Evolutionary conservation across 1,140 invertebrate genomes (phyloP).

Genomic region (Tetranychus urticae): DNA sequence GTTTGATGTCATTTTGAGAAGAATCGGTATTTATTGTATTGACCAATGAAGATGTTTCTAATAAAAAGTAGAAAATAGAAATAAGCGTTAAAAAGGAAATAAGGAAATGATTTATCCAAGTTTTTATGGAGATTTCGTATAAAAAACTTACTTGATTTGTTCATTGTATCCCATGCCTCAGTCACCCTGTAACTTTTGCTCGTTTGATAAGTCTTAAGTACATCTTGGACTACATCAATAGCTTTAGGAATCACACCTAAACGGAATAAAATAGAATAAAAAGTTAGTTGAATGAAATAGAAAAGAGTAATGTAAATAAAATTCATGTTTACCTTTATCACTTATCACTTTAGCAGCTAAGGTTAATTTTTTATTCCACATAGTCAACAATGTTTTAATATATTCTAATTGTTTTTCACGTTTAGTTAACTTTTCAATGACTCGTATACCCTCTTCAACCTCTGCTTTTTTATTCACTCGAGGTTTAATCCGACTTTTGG

Average conservation of each 20-base stretch:
- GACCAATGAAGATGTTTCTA: not conserved
- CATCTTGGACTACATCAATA: not conserved
- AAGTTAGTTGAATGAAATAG: not conserved
- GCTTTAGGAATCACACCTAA: not conserved
- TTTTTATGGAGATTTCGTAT: not conserved
- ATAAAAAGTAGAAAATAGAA: not conserved
- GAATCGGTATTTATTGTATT: not conserved
- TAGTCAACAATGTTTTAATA: not conserved
- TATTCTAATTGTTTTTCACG: not conserved
- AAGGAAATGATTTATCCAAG: not conserved
- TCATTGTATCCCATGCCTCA: not conserved
- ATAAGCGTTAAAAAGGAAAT: not conserved
- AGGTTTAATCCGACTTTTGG: not conserved
- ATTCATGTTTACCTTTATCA: not conserved
- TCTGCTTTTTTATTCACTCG: conserved; percentile 1
- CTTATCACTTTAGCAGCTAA: not conserved
- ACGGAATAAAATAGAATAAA: not conserved
- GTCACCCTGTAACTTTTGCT: not conserved
- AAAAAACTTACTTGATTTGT: not conserved
- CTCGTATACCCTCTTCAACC: not conserved
- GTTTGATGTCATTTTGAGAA: not conserved
- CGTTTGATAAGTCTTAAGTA: not conserved
- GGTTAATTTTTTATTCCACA: not conserved
- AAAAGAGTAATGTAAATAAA: not conserved
- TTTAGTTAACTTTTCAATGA: not conserved